Conservation (phyloP, 2,113 vertebrate genomes). For the Clinocottus analis region DNA sequence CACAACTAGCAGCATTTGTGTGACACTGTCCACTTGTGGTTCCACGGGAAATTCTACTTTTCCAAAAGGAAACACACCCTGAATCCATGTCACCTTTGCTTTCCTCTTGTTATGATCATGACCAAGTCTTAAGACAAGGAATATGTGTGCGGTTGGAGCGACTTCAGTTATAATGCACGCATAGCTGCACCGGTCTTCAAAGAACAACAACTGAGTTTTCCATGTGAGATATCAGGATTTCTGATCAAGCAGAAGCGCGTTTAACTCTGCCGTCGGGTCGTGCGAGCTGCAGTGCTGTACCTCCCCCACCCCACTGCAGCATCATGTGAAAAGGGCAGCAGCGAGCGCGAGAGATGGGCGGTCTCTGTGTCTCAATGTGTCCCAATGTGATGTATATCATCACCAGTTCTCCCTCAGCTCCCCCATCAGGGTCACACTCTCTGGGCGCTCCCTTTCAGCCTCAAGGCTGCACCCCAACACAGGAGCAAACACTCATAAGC, state of each 20-base stretch:
- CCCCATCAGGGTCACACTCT: constrained; percentile 1
- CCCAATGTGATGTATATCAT: not conserved
- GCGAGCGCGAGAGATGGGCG: not conserved
- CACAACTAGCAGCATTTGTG: no score
- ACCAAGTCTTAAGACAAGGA: no score
- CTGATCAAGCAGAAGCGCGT: constrained; percentile 29
- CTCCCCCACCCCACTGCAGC: constrained; percentile 43
- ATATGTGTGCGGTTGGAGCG: no score
- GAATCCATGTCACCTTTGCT: no score
- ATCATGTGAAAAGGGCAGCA: constrained; percentile 51
- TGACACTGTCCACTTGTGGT: no score
- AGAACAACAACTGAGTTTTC: not conserved
- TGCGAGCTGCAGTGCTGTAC: constrained; percentile 10
- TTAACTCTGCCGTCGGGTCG: constrained; percentile 30
- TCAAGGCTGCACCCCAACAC: not conserved
- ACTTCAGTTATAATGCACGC: not conserved
- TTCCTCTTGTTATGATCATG: no score
- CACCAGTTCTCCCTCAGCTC: constrained; percentile 1
- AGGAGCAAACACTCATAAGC: constrained; percentile 6
- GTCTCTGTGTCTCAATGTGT: constrained; percentile 19
- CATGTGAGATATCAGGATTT: not conserved
- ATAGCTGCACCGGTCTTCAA: not conserved
- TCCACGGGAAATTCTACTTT: not conserved
- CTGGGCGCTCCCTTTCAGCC: constrained; percentile 9
- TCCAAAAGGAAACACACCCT: no score